Conservation (phyloP, 1,140 invertebrate species). For the Akabosia matsudoensis region DNA sequence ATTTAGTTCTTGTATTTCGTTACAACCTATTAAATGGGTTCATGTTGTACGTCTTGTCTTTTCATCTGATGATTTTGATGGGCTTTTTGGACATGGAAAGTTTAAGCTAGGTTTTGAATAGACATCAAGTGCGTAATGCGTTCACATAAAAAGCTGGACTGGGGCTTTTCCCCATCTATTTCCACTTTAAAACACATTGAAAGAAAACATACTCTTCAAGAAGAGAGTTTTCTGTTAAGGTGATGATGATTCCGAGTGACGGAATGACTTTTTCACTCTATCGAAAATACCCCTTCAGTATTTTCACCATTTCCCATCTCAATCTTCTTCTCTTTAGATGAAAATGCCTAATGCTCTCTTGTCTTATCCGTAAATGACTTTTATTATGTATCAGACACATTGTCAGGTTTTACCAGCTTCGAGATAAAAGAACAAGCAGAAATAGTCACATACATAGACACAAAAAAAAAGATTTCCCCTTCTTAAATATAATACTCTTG, state of each 20-base stretch:
- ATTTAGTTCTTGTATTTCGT: slow-evolving; percentile 7
- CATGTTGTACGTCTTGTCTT: no score
- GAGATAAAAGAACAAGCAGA: no score
- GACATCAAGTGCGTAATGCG: not conserved
- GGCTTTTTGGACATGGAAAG: not conserved
- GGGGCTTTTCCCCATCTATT: not conserved
- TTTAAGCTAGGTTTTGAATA: not conserved
- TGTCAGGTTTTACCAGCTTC: no score
- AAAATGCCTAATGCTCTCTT: not conserved
- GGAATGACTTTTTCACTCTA: slow-evolving; percentile 7
- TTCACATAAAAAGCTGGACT: not conserved
- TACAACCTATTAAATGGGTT: slow-evolving; percentile 22
- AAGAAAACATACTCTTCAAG: not conserved
- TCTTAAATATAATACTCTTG: no score
- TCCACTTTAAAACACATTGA: slow-evolving; percentile 15
- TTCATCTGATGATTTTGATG: not conserved
- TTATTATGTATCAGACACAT: slow-evolving; percentile 12
- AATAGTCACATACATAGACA: no score
- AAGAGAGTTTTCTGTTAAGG: not conserved
- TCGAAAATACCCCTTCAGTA: not conserved
- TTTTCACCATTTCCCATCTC: not conserved
- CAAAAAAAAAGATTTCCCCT: no score
- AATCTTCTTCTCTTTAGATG: not conserved
- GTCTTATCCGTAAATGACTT: slow-evolving; percentile 23
- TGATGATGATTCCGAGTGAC: slow-evolving; percentile 14